Evolutionary conservation across 1,140 invertebrate species (phyloP).

Genomic region (Centruroides vittatus): DNA sequence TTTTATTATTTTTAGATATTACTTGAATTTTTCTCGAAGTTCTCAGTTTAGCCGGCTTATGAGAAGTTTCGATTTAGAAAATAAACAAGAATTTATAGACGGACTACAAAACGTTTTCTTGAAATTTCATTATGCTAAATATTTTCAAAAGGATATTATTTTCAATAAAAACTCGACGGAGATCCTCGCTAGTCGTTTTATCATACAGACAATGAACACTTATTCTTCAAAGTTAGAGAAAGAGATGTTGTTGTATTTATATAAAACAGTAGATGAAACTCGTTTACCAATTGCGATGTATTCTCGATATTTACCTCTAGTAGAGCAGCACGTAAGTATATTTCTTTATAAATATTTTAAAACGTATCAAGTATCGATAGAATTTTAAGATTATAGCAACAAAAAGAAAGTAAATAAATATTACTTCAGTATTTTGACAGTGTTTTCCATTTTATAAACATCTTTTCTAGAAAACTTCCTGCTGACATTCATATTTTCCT

Average conservation of each 20-base stretch:
- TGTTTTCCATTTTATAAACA: too few relatives aligned
- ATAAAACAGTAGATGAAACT: slow-evolving; percentile 58
- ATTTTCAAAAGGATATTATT: slow-evolving; percentile 63
- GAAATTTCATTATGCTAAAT: not conserved
- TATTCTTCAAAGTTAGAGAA: slow-evolving; percentile 77
- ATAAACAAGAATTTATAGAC: slow-evolving; percentile 48
- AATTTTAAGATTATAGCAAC: too few relatives aligned
- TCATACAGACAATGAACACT: slow-evolving; percentile 78
- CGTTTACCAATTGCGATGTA: slow-evolving; percentile 73
- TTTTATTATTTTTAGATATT: slow-evolving; percentile 25
- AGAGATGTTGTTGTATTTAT: slow-evolving; percentile 66
- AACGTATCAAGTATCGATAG: too few relatives aligned
- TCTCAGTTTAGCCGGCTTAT: slow-evolving; percentile 45
- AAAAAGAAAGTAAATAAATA: too few relatives aligned
- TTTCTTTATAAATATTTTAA: too few relatives aligned
- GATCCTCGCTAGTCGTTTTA: slow-evolving; percentile 66
- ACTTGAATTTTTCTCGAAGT: slow-evolving; percentile 55
- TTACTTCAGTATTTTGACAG: too few relatives aligned
- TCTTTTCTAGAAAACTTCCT: too few relatives aligned
- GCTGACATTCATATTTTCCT: too few relatives aligned
- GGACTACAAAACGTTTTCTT: not conserved
- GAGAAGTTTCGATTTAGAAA: slow-evolving; percentile 54
- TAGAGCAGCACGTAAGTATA: slow-evolving; percentile 69
- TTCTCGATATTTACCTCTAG: slow-evolving; percentile 86
- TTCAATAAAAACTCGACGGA: slow-evolving; percentile 57